Evolutionary conservation across 2,888 invertebrate genomes (phyloP).

Genomic region (Eulithis prunata): DNA sequence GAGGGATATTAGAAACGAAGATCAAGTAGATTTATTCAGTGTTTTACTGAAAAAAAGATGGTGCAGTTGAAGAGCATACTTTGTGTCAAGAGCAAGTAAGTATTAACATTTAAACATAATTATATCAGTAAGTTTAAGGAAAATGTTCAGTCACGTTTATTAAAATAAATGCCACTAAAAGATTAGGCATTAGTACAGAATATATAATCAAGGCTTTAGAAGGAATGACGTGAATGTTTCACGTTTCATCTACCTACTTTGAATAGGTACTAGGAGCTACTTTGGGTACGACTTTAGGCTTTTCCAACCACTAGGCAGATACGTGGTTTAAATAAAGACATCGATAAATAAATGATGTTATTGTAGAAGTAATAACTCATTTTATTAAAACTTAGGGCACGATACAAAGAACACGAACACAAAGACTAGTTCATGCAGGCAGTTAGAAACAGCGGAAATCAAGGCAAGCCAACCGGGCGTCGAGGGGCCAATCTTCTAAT

Average conservation of each 20-base stretch:
- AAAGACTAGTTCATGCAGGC: conserved; percentile 8
- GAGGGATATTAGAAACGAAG: conserved; percentile 15
- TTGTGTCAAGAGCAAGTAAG: conserved; percentile 60
- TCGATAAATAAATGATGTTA: not conserved
- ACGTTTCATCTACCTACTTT: not conserved
- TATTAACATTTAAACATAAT: conserved; percentile 15
- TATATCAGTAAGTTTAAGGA: conserved; percentile 9
- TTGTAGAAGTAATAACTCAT: not conserved
- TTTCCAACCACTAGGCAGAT: conserved; percentile 1
- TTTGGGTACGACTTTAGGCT: not conserved
- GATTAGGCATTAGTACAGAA: not conserved
- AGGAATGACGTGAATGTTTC: conserved; percentile 5
- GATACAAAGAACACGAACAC: conserved; percentile 4
- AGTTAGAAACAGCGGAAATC: conserved; percentile 52
- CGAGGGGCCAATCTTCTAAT: conserved; percentile 65
- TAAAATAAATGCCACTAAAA: conserved; percentile 5
- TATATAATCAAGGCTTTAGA: conserved; percentile 1
- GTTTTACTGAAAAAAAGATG: conserved; percentile 45
- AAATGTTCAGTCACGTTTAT: conserved; percentile 2
- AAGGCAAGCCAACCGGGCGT: conserved; percentile 43
- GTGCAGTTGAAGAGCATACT: conserved; percentile 54
- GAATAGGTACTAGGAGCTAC: not conserved
- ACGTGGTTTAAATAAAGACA: conserved; percentile 5
- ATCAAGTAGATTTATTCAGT: conserved; percentile 12
- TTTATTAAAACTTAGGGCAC: not conserved